Evolutionary conservation across 2,797 vertebrate species (phyloP).

Genomic region (Paramormyrops hopkinsi): DNA sequence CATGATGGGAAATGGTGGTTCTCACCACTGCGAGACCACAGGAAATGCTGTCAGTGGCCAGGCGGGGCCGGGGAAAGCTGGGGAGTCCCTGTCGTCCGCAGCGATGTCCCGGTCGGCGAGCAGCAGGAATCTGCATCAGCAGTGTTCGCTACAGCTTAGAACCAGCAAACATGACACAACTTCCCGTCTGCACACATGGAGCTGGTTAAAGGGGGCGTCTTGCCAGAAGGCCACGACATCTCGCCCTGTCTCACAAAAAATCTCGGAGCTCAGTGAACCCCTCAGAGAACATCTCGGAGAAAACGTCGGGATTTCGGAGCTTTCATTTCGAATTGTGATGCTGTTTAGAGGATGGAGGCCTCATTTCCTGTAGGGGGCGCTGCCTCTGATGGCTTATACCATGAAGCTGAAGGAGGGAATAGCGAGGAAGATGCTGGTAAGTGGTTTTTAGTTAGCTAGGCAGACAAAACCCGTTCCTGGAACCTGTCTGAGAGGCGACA

Average conservation of each 20-base stretch:
- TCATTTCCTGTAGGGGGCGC: not conserved
- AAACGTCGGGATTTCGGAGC: not conserved
- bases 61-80: not conserved
- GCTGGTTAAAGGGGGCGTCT: not conserved
- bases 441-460: not conserved
- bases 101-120: not conserved
- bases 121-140: constrained; percentile 2
- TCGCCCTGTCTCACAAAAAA: not conserved
- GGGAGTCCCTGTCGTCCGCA: not conserved
- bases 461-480: not conserved
- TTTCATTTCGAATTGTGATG: not conserved
- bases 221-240: not conserved
- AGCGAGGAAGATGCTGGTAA: not conserved
- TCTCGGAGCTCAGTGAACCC: too few species aligned
- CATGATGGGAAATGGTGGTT: not conserved
- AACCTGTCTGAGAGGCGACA: not conserved
- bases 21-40: not conserved
- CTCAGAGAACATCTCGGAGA: not conserved
- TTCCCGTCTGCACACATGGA: not conserved
- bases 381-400: not conserved
- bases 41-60: not conserved
- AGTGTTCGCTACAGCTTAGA: not conserved
- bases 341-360: not conserved
- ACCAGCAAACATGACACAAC: not conserved
- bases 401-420: not conserved